Evolutionary conservation across 1,140 invertebrate genomes (phyloP), one percentile per base, ranked within the genome.

Genomic region (Batillaria attramentaria): DNA sequence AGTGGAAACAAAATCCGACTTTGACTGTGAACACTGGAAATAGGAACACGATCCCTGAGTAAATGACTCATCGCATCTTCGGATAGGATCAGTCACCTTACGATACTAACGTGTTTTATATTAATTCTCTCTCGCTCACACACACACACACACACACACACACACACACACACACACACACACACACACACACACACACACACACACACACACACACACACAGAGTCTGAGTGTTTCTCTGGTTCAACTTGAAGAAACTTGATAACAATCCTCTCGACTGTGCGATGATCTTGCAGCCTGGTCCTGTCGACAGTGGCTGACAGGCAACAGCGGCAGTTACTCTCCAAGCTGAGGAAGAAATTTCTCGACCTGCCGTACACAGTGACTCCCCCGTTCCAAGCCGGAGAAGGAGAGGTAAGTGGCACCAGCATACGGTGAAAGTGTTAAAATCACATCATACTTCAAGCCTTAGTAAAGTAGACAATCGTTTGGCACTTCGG

Each of bases 331-430:
- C 54, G 57, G 35, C 35, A 10, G 6, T 20, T 41, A 6, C 73
- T 75, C 35, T 20, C 18, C 33, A 75, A 65, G 73, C 39, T 75
- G 0, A 60, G 24, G 37, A 41, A 10, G 16, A 60, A 31, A 10
- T 57, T 75, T 20, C 3, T 20, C 37, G 41, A 33, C 3, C 54
- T 75, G 35, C 73, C 73, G 3, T 65, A 62, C 31, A 75, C 39
- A 2, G 73, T 42, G 35, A 75, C 37, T 18, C 39, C 3, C 46
- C 73, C 73, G 31, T 75, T 37, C 54, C 41, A 16, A 5, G 33
- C 73, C 1, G 73, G 73, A n/a, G 73, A 75, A 28, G n/a, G n/a
- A 13, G 73, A 75, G 73, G 73, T 75, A 6, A 31, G 31, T n/a
- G n/a, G n/a, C n/a, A n/a, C n/a, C n/a, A n/a, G n/a, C n/a, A n/a